Base-by-base conservation (phyloP, 2,888 invertebrate genomes). In the Ophioninae sp. region DNA sequence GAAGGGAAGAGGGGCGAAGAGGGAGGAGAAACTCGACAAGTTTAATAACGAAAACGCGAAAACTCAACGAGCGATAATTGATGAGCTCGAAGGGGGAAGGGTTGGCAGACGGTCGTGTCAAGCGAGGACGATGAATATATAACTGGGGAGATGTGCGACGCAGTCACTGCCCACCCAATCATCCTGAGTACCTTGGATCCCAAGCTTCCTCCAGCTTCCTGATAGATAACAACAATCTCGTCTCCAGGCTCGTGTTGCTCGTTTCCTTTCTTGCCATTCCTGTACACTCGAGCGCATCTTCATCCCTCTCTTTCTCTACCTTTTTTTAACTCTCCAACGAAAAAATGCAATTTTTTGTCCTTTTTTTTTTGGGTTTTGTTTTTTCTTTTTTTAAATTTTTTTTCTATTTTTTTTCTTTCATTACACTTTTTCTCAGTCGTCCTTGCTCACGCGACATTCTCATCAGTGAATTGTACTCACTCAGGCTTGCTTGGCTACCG, bases 31-130 rank as follows among this genome's bases (percentile, higher is more conserved):
- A 39, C 59, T 61, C 37, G 13, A 61, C 51, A 51, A 81, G 76
- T 81, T 77, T 81, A 83, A 81, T 83, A 83, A 81, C 81, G 68
- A 72, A 81, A 81, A 83, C 77, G 73, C 68, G 83, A 83, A 83
- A 83, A 83, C 81, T 77, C 77, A 72, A 77, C 81, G 79, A 80
- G 73, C 63, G 79, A 58, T 83, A 83, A 83, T 83, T 83, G 77
- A 83, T 83, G 83, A 76, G 67, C 68, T 69, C 69, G 68, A 37
- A 51, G 44, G 75, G 22, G 77, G n/a, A n/a, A 17, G 72, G 58
- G 23, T 51, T 30, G 44, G 41, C 13, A 39, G 23, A 65, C 13
- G 30, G 22, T 63, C 30, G 17, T 30, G 41, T 13, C 44, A 39
- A 30, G 30, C 6, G 56, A 59, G 44, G 77, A 51, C 51, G 71